Base-by-base conservation (phyloP, 2,888 invertebrate species). In the Diabrotica balteata region DNA sequence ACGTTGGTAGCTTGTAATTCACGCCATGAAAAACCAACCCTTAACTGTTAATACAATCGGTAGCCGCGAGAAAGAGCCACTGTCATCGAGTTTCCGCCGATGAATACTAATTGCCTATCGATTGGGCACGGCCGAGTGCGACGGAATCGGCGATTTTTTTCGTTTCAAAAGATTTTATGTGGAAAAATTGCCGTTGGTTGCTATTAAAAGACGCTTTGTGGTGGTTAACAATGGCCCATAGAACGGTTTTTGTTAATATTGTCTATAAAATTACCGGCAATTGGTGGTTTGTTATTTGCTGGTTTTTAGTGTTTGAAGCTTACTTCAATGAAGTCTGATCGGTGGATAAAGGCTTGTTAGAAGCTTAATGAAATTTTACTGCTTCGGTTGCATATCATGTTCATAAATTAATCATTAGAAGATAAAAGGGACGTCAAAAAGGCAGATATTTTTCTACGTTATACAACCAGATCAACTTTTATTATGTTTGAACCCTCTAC, bases 31-130 rank as follows among this genome's bases (percentile, higher is more conserved):
- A 61, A 61, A 58, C 58, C 46, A 44, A 60, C 50, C 59, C 51
- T 60, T 51, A 52, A 61, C 53, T 46, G 44, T 32, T 22, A 54
- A 61, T 61, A 61, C 72, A 64, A 51, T 61, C 52, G 9, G 43
- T 50, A 17, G 47, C 52, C 45, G 42, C 53, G 46, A 63, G 43
- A 65, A 72, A 75, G 72, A 70, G 66, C 71, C 72, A 73, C 75
- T 77, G 76, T 76, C 76, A 73, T 75, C 72, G 68, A 69, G 72
- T 72, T 65, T 73, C 73, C 61, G 67, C 67, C 66, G 69, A 71
- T 73, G 76, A 77, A 78, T 76, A 75, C 77, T 78, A 76, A 78
- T 78, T 78, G 73, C 67, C 63, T 69, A 76, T 76, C 71, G 75
- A 75, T 73, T 73, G 8, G 17, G 52, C 8, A 72, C 53, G n/a